Base-by-base conservation (phyloP, 2,113 vertebrate species). In the Regulus satrapa region DNA sequence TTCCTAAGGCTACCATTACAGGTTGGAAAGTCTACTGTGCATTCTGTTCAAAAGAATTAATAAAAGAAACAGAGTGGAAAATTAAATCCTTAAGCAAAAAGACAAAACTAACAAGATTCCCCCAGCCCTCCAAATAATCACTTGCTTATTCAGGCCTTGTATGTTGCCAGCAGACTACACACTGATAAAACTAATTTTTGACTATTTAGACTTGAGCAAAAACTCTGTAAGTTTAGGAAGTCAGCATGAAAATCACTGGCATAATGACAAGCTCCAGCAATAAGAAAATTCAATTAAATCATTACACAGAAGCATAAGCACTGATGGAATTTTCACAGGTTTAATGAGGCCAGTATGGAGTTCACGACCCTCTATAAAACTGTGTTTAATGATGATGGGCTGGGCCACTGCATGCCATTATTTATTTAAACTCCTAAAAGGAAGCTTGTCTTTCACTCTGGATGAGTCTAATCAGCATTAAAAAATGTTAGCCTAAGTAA, bases 211-310 rank as follows among this genome's bases (percentile, higher is more conserved):
- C 12, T 59, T n/a, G 58, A 78, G 46, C 14, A 82, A 92, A 94
- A 95, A 77, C 18, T 61, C 64, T 29, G 52, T 61, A 74, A 95
- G 56, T 96, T 88, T 89, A 89, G 63, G 45, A 62, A 94, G 49
- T 52, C 67, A 82, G 76, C 72, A 80, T 86, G 79, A 92, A 95
- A 95, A 88, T 82, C 81, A 63, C 25, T 76, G 66, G 73, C 87
- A 89, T 79, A 89, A 94, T 64, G 63, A 95, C 85, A 94, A 84
- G 76, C 26, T 91, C 49, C 59, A 92, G 85, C 49, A 88, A 64
- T 88, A 84, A 74, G 74, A 87, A 95, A 95, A 94, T 86, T 95
- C 79, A 95, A 75, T 97, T 94, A 96, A 89, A 95, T 93, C 87
- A 90, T 95, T 97, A 88, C 58, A 79, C 45, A 80, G 88, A 83